Evolutionary conservation across 2,888 invertebrate species (phyloP).

Genomic region (Bombylius discolor): DNA sequence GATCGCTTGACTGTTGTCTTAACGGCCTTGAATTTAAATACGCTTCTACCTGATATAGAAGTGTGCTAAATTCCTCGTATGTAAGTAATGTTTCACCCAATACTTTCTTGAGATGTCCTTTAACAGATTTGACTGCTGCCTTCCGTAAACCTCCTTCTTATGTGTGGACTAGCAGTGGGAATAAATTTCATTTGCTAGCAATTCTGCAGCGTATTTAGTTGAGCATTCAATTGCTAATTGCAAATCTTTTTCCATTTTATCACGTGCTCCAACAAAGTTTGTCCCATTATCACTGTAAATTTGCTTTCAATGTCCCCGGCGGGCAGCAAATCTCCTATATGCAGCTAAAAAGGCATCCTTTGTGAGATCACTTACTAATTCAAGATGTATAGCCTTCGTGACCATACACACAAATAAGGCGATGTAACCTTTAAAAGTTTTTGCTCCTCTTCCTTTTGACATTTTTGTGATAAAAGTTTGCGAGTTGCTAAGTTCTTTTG

Average conservation of each 20-base stretch:
- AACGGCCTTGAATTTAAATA: background rate
- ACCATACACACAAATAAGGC: background rate
- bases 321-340: background rate
- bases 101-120: background rate
- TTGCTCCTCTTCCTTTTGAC: background rate
- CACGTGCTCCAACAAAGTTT: background rate
- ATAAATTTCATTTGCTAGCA: constrained; percentile 17
- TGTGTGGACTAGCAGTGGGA: constrained; percentile 22
- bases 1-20: background rate
- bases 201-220: background rate
- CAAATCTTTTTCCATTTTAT: background rate
- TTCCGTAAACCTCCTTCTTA: constrained; percentile 8
- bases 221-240: background rate
- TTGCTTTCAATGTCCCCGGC: background rate
- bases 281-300: background rate
- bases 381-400: background rate
- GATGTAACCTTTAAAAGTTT: background rate
- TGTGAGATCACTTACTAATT: background rate
- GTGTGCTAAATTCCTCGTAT: background rate
- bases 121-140: constrained; percentile 1
- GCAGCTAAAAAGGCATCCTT: background rate
- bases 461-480: background rate
- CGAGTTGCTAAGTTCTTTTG: too few species aligned
- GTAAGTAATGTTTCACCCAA: constrained; percentile 4
- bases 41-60: background rate